Conservation (phyloP, 1,140 invertebrate species). For the Zaprionus kolodkinae region DNA sequence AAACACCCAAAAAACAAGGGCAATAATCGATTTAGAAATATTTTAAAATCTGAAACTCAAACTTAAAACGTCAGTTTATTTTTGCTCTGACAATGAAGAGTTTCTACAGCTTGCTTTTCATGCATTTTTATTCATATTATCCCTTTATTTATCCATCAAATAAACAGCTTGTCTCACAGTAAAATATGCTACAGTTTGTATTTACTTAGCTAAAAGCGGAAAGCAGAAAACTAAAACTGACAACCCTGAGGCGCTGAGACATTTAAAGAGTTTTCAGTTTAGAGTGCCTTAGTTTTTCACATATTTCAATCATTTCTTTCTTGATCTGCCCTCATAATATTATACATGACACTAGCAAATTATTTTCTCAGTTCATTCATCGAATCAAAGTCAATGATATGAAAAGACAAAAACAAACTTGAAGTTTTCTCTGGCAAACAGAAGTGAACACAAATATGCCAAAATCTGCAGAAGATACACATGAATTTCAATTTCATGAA, state of each 20-base stretch:
- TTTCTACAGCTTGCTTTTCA: neutral
- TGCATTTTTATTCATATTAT: neutral
- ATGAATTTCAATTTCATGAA: constrained; percentile 11
- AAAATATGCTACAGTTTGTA: too few relatives aligned
- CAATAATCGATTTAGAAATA: neutral
- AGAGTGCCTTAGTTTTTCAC: neutral
- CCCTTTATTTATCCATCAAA: neutral
- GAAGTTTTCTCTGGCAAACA: neutral
- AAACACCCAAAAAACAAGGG: neutral
- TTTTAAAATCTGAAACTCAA: neutral
- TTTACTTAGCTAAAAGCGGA: too few relatives aligned
- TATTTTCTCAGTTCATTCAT: neutral
- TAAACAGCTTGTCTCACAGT: neutral
- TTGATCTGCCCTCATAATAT: neutral
- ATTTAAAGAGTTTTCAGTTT: too few relatives aligned
- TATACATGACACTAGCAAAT: neutral
- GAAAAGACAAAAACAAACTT: constrained; percentile 13
- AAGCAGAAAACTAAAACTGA: constrained; percentile 1
- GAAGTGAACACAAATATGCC: constrained; percentile 8
- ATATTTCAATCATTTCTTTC: neutral
- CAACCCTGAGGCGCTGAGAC: neutral
- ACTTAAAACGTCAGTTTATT: neutral
- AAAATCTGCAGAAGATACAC: neutral
- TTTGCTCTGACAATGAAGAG: too few relatives aligned
- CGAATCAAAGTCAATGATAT: constrained; percentile 13